These are phyloP conservation scores for Microtus richardsoni DNA, from an alignment of 2,113 vertebrate genomes.

Conservation along the genomic window DNA sequence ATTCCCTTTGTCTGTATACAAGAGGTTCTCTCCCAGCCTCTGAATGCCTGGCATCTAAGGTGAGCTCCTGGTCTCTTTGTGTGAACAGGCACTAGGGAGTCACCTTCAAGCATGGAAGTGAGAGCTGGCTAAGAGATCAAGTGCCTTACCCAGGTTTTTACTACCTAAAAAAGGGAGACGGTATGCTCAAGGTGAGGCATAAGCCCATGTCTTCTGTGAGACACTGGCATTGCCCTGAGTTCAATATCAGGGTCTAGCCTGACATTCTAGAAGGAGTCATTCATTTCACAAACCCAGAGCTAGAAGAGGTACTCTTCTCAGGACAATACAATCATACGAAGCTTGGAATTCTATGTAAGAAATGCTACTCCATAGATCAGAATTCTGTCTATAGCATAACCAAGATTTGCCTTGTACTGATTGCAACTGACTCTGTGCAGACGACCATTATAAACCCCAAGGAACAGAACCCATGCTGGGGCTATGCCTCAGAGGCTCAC, in stretches of 20 bases:
- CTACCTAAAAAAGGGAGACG: background rate
- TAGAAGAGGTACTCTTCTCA: too few relatives aligned
- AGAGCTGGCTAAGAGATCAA: background rate
- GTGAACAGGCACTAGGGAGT: background rate
- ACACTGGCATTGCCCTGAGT: too few relatives aligned
- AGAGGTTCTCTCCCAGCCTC: background rate
- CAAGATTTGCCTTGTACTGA: too few relatives aligned
- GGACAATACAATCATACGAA: too few relatives aligned
- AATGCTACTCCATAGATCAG: too few relatives aligned
- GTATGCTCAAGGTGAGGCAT: background rate
- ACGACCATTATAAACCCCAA: background rate
- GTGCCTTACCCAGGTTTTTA: background rate
- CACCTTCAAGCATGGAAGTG: background rate
- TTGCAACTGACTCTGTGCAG: too few relatives aligned
- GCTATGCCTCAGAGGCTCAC: background rate
- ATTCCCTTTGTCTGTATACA: background rate
- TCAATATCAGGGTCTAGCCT: too few relatives aligned
- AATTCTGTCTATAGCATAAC: too few relatives aligned
- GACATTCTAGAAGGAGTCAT: too few relatives aligned
- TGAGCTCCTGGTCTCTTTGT: background rate
- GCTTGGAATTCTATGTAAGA: too few relatives aligned
- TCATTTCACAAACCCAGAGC: too few relatives aligned
- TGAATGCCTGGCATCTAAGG: background rate
- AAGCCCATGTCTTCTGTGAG: background rate
- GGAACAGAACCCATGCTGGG: background rate